Evolutionary conservation across 2,797 vertebrate genomes (phyloP), one percentile per base, ranked within the genome.

Genomic region (Lagocephalus sceleratus): DNA sequence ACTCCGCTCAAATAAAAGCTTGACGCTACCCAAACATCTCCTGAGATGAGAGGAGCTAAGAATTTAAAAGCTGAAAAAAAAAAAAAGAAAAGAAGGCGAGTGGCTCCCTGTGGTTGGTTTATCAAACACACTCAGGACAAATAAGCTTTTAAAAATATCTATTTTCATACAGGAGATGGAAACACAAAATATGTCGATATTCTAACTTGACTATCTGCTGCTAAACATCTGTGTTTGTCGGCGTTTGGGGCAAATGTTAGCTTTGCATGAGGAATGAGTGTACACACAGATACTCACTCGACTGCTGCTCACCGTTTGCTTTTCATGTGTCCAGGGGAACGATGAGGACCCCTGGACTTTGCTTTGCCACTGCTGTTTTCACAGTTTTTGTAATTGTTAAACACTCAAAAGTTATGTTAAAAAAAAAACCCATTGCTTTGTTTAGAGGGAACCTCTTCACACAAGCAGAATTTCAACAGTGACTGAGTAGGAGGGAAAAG

Each of bases 41-140:
- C 67, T 35, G 38, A 67, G 56, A 48, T 56, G 25, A 59, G 16
- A 62, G 40, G 45, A n/a, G 17, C 9, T 7, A 60, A 66, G 62
- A 72, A 51, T 59, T 79, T 52, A 57, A 73, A 60, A 40, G 49
- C 46, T 71, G 19, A 12, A 8, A 39, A 39, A 39, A 39, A 39
- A 39, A 39, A 16, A 16, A 7, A 19, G 19, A 15, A 10, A 35
- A 35, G 17, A n/a, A 40, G n/a, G 39, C n/a, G n/a, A 9, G 39
- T 17, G 39, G 51, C 71, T 86, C 79, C 73, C 70, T 80, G 77
- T 62, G 71, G 79, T 78, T 76, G 74, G 80, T 76, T 74, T 75
- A 81, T 83, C 69, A 86, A 74, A 88, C 84, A 87, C 75, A 82
- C 90, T 92, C 90, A 90, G 90, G 90, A 89, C 73, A 85, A 85